Evolutionary conservation across 2,888 invertebrate species (phyloP).

Genomic region (Andrena haemorrhoa): DNA sequence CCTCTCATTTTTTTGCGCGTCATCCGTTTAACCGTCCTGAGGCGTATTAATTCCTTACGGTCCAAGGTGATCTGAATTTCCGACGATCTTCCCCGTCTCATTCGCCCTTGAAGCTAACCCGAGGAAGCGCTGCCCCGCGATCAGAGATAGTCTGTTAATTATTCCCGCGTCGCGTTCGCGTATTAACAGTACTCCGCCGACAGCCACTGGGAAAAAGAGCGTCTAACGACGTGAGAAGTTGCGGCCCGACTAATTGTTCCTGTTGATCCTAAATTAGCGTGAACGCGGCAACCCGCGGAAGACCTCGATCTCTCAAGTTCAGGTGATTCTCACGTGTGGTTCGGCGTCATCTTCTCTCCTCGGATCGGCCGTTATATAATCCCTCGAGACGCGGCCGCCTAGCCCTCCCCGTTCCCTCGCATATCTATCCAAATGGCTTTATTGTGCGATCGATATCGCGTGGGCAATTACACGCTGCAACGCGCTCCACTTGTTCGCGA

Average conservation of each 20-base stretch:
- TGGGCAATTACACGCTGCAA: slow-evolving; percentile 70
- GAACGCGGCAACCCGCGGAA: slow-evolving; percentile 30
- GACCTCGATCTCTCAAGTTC: slow-evolving; percentile 72
- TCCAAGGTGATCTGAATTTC: background rate
- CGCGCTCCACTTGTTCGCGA: slow-evolving; percentile 15
- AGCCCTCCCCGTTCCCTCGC: background rate
- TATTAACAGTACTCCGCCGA: slow-evolving; percentile 51
- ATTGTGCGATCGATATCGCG: slow-evolving; percentile 28
- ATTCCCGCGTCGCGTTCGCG: slow-evolving; percentile 24
- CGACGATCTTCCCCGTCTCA: background rate
- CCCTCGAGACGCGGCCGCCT: background rate
- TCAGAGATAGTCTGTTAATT: slow-evolving; percentile 43
- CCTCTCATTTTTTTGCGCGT: background rate
- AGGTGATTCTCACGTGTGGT: slow-evolving; percentile 77
- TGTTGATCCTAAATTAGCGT: slow-evolving; percentile 57
- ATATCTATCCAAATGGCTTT: slow-evolving; percentile 36
- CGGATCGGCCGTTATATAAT: slow-evolving; percentile 54
- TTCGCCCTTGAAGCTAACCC: background rate
- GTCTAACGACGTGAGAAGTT: slow-evolving; percentile 61
- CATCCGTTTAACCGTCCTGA: background rate
- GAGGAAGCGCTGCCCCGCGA: slow-evolving; percentile 19
- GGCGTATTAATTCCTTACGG: too few relatives aligned
- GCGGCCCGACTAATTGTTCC: slow-evolving; percentile 56
- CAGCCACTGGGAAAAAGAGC: slow-evolving; percentile 19
- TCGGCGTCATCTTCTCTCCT: slow-evolving; percentile 1